phyloP scores from a whole-genome alignment of 1,140 invertebrate species.

The Octopus sinensis region DNA sequence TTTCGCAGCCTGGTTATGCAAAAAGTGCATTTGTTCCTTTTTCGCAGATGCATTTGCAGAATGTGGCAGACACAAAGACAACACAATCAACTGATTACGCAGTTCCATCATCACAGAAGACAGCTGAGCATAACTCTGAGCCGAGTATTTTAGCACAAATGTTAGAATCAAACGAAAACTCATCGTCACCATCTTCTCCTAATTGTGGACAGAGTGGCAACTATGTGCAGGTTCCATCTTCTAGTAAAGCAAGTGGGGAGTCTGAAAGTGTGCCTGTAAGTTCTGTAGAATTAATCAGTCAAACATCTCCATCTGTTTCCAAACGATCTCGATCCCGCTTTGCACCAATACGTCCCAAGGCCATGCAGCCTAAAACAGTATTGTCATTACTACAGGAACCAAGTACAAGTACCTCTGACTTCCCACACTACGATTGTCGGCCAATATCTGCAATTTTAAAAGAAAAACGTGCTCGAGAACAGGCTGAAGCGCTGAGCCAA shows the following conservation, averaged over 20 bases:
- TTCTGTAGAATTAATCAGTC: not conserved
- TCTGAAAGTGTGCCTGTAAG: not conserved
- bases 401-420: slow-evolving; percentile 14
- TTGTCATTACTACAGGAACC: slow-evolving; percentile 30
- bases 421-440: slow-evolving; percentile 29
- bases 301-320: slow-evolving; percentile 25
- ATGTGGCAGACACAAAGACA: slow-evolving; percentile 19
- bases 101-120: slow-evolving; percentile 18
- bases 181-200: not conserved
- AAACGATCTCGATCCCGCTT: slow-evolving; percentile 36
- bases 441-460: slow-evolving; percentile 37
- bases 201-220: not conserved
- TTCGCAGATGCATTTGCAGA: slow-evolving; percentile 25
- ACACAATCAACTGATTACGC: slow-evolving; percentile 15
- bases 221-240: not conserved
- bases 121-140: not conserved
- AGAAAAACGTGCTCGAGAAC: slow-evolving; percentile 37
- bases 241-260: not conserved
- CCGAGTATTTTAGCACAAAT: not conserved
- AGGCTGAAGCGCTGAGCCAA: not conserved
- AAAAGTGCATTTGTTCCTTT: slow-evolving; percentile 44
- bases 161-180: not conserved
- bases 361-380: slow-evolving; percentile 28
- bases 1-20: slow-evolving; percentile 22
- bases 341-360: slow-evolving; percentile 40